Evolutionary conservation across 2,888 invertebrate species (phyloP).

Genomic region (Mimas tiliae): DNA sequence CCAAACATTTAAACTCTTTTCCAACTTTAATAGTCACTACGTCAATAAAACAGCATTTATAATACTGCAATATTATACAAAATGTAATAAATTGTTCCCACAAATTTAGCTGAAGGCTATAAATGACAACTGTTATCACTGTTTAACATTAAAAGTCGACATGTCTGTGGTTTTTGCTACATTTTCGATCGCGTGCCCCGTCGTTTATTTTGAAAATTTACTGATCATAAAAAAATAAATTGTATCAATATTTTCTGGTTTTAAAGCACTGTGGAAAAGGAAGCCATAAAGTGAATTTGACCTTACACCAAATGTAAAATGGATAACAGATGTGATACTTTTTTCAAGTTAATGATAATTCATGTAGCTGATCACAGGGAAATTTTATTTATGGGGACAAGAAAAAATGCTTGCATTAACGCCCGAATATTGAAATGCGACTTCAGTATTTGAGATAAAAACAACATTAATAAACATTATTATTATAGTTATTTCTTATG

Average conservation of each 20-base stretch:
- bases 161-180: slow-evolving; percentile 22
- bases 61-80: slow-evolving; percentile 21
- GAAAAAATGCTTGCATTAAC: too few relatives aligned
- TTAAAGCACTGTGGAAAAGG: neutral
- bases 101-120: slow-evolving; percentile 11
- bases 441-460: too few relatives aligned
- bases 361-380: too few relatives aligned
- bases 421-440: too few relatives aligned
- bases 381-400: too few relatives aligned
- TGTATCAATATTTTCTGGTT: slow-evolving; percentile 8
- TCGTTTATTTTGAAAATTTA: slow-evolving; percentile 20
- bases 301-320: neutral
- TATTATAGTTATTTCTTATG: too few relatives aligned
- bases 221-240: slow-evolving; percentile 15
- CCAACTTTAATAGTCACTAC: slow-evolving; percentile 3
- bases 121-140: slow-evolving; percentile 16
- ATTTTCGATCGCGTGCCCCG: slow-evolving; percentile 4
- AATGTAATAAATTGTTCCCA: slow-evolving; percentile 20
- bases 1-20: neutral
- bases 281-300: slow-evolving; percentile 6
- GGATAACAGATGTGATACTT: too few relatives aligned
- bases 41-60: slow-evolving; percentile 19
- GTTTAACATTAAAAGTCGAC: slow-evolving; percentile 10
- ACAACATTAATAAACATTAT: too few relatives aligned
- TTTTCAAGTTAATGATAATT: too few relatives aligned